These are phyloP conservation scores for Penaeus indicus DNA, from an alignment of 1,140 invertebrate genomes.

Conservation along the genomic window DNA sequence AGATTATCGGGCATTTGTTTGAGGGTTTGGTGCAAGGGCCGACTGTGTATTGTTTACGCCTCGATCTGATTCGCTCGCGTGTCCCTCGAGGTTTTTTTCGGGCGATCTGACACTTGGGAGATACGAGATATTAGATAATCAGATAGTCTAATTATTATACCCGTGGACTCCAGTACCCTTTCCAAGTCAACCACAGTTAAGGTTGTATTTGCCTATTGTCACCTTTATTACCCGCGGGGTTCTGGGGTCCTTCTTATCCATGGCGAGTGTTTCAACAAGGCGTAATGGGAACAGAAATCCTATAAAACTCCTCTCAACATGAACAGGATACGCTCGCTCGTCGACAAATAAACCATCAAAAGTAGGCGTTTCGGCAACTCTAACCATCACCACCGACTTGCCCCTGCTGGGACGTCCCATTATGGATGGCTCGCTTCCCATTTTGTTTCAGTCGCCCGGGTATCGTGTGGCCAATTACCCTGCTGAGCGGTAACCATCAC, in stretches of 20 bases:
- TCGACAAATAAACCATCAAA: slow-evolving; percentile 24
- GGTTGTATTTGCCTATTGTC: slow-evolving; percentile 13
- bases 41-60: neutral
- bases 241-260: neutral
- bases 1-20: neutral
- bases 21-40: too few species aligned
- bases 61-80: neutral
- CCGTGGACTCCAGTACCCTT: slow-evolving; percentile 33
- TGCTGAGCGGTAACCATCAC: slow-evolving; percentile 53
- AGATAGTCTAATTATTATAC: slow-evolving; percentile 53
- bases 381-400: slow-evolving; percentile 46
- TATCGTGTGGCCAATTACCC: slow-evolving; percentile 56
- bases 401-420: slow-evolving; percentile 46
- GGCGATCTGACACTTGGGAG: neutral
- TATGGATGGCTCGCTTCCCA: slow-evolving; percentile 58
- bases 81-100: neutral
- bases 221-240: neutral
- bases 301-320: neutral
- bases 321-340: neutral
- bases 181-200: slow-evolving; percentile 42
- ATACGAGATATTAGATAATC: slow-evolving; percentile 40
- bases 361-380: slow-evolving; percentile 35
- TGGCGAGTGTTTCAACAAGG: neutral
- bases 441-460: slow-evolving; percentile 55
- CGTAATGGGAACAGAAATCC: neutral